phyloP scores from a whole-genome alignment of 2,113 vertebrate genomes.

The Miniopterus natalensis region DNA sequence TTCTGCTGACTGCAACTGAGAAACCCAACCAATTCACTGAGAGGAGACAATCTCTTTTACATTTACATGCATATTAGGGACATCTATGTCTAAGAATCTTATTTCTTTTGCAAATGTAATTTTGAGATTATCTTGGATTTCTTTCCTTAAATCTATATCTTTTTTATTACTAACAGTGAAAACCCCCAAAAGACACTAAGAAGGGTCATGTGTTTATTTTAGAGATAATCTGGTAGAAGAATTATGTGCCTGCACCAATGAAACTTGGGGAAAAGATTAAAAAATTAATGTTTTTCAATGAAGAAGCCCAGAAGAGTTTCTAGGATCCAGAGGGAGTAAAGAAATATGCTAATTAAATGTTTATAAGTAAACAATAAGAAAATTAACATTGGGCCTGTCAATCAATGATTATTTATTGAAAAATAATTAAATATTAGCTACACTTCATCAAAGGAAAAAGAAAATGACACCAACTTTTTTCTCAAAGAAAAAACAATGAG shows the following conservation, averaged over 20 bases:
- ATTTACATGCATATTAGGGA: neutral
- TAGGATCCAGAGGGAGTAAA: neutral
- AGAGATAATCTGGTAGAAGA: neutral
- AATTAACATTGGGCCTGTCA: neutral
- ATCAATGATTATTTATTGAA: neutral
- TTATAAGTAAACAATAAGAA: conserved; percentile 17
- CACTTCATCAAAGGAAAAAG: neutral
- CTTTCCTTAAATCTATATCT: conserved; percentile 1
- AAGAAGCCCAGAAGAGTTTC: neutral
- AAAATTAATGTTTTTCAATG: neutral
- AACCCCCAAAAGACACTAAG: neutral
- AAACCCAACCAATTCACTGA: neutral
- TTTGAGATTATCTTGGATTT: neutral
- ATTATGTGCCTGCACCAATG: neutral
- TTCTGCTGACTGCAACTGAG: neutral
- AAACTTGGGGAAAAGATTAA: neutral
- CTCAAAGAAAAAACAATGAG: neutral
- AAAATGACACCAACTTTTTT: neutral
- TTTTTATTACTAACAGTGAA: neutral
- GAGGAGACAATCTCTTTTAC: neutral
- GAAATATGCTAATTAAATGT: neutral
- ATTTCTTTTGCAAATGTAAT: neutral
- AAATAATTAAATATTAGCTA: neutral
- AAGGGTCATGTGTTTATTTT: neutral
- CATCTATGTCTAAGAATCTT: neutral